Conservation (phyloP, 2,113 vertebrate genomes). For the Sinocyclocheilus anshuiensis region DNA sequence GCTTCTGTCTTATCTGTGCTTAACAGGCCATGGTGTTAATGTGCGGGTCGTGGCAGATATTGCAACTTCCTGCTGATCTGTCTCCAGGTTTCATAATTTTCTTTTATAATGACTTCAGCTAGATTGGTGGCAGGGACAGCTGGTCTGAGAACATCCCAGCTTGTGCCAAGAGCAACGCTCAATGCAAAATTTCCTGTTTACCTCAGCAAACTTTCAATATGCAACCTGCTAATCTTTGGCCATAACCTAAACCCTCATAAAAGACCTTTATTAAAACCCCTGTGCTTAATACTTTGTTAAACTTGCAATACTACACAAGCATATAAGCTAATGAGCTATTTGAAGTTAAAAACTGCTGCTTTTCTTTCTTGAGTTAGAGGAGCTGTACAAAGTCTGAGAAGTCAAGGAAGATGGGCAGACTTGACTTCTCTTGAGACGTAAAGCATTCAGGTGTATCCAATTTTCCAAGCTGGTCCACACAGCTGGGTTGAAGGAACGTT, state of each 20-base stretch:
- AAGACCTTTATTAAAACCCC: background rate
- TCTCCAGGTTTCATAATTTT: slow-evolving; percentile 23
- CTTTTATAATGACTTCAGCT: slow-evolving; percentile 22
- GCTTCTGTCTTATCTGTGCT: slow-evolving; percentile 43
- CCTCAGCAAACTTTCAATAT: slow-evolving; percentile 18
- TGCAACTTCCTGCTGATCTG: slow-evolving; percentile 31
- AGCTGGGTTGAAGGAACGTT: background rate
- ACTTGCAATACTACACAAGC: background rate
- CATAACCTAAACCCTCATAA: background rate
- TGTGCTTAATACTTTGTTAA: background rate
- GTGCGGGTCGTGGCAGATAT: background rate
- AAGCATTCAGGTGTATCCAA: slow-evolving; percentile 40
- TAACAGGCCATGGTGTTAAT: slow-evolving; percentile 40
- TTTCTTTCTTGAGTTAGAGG: slow-evolving; percentile 1
- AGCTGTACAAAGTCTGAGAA: slow-evolving; percentile 15
- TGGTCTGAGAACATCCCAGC: slow-evolving; percentile 16
- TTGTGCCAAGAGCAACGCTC: background rate
- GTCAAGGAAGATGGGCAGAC: slow-evolving; percentile 17
- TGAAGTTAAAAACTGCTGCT: background rate
- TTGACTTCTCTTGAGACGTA: slow-evolving; percentile 21
- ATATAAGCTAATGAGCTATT: background rate
- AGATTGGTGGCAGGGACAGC: slow-evolving; percentile 15
- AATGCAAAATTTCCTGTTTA: background rate
- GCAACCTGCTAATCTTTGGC: background rate
- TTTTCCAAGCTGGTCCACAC: slow-evolving; percentile 31